Evolutionary conservation across 2,888 invertebrate species (phyloP).

Genomic region (Rotaria sp.): DNA sequence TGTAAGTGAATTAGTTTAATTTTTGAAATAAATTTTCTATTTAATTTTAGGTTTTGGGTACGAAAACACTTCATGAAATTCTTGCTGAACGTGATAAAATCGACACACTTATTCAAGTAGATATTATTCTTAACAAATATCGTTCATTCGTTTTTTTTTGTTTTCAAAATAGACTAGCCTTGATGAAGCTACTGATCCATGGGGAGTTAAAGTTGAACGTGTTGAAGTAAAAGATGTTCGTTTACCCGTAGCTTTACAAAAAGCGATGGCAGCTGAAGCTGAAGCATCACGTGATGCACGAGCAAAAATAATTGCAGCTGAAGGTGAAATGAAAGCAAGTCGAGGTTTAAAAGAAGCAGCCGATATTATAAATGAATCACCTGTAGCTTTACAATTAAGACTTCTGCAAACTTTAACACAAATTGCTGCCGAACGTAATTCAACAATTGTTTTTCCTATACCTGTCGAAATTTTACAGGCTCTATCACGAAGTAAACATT

Average conservation of each 20-base stretch:
- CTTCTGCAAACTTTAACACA: constrained; percentile 52
- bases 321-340: constrained; percentile 62
- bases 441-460: constrained; percentile 53
- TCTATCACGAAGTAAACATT: not conserved
- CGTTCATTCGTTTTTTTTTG: not conserved
- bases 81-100: constrained; percentile 38
- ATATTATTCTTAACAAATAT: not conserved
- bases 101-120: constrained; percentile 37
- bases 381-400: constrained; percentile 68
- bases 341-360: constrained; percentile 77
- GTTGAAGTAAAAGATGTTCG: constrained; percentile 46
- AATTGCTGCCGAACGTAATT: constrained; percentile 52
- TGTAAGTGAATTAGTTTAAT: constrained; percentile 44
- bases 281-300: constrained; percentile 51
- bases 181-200: constrained; percentile 40
- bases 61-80: constrained; percentile 40
- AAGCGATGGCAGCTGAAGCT: constrained; percentile 54
- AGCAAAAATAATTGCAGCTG: constrained; percentile 47
- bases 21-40: not conserved
- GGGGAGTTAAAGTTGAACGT: constrained; percentile 41
- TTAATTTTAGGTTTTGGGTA: constrained; percentile 23
- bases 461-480: constrained; percentile 47
- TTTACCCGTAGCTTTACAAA: constrained; percentile 50
- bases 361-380: constrained; percentile 72
- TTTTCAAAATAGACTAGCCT: constrained; percentile 26